phyloP scores from a whole-genome alignment of 92 coral and sea anemone species.

The Phenganax stokvisi region DNA sequence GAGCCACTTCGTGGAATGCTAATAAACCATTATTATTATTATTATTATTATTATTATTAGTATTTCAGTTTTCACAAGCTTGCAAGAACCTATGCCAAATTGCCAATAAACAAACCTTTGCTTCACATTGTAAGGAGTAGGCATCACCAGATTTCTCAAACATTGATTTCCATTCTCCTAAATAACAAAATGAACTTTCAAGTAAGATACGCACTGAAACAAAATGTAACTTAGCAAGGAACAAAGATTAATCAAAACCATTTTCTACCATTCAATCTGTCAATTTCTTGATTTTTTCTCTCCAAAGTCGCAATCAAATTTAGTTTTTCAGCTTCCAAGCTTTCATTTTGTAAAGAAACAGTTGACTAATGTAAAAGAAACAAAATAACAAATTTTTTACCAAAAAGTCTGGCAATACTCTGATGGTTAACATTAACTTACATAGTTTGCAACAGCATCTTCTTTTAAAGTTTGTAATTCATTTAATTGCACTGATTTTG shows the following conservation, averaged over 20 bases:
- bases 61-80: background rate
- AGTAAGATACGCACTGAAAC: background rate
- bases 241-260: background rate
- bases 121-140: slow-evolving; percentile 69
- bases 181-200: background rate
- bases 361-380: slow-evolving; percentile 53
- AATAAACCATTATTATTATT: background rate
- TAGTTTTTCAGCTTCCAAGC: slow-evolving; percentile 85
- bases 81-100: no score
- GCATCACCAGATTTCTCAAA: slow-evolving; percentile 73
- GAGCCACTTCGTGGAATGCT: no score
- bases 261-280: slow-evolving; percentile 76
- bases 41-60: background rate
- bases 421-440: slow-evolving; percentile 42
- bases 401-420: background rate
- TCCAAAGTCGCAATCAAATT: slow-evolving; percentile 71
- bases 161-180: slow-evolving; percentile 96
- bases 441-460: slow-evolving; percentile 78
- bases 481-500: slow-evolving; percentile 55
- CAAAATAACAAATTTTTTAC: background rate
- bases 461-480: slow-evolving; percentile 75
- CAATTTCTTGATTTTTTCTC: slow-evolving; percentile 92
- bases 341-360: slow-evolving; percentile 69
- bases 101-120: slow-evolving; percentile 56
- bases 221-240: background rate